A percentile compares a stretch with the other conserved stretches of the same genome.
These are phyloP conservation scores for Helicoverpa zea DNA, from an alignment of 1,140 invertebrate genomes.

Conservation along the genomic window DNA sequence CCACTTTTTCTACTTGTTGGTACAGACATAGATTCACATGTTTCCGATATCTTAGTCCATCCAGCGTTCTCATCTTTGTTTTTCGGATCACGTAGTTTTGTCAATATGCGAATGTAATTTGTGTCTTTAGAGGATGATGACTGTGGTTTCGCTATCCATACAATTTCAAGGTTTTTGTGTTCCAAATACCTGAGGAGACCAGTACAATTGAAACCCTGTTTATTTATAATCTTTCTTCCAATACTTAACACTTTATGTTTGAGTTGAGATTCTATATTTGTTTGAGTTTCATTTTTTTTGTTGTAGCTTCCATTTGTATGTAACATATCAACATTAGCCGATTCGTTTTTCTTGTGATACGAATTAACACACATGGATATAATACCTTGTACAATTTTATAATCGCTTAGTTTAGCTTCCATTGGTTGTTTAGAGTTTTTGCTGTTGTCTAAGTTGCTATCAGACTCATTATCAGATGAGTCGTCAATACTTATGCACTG, in stretches of 20 bases:
- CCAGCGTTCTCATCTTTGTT: constrained; percentile 50
- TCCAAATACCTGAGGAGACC: constrained; percentile 75
- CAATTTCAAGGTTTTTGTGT: constrained; percentile 72
- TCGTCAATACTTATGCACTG: constrained; percentile 72
- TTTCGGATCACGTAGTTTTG: constrained; percentile 56
- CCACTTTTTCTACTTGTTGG: no score
- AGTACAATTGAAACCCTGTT: constrained; percentile 67
- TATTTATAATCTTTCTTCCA: constrained; percentile 73
- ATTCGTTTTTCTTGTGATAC: constrained; percentile 31
- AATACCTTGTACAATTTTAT: constrained; percentile 50
- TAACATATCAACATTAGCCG: not conserved
- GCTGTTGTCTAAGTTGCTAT: constrained; percentile 10
- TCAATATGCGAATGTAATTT: constrained; percentile 64
- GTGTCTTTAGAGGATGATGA: constrained; percentile 41
- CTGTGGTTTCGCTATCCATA: constrained; percentile 61
- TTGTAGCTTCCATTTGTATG: not conserved
- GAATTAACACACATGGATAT: constrained; percentile 38
- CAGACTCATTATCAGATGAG: constrained; percentile 60
- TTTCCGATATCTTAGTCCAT: constrained; percentile 50
- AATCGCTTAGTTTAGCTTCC: constrained; percentile 21
- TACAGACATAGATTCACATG: not conserved
- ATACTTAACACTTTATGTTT: constrained; percentile 79
- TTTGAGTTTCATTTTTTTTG: not conserved
- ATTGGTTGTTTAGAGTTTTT: constrained; percentile 32
- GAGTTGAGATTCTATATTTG: constrained; percentile 58